Percentiles rank a stretch among this genome's conserved stretches.
These are phyloP conservation scores for Sanderia malayensis DNA, from an alignment of 30 jellyfish, hydroid and myxozoan genomes.

Conservation along the genomic window DNA sequence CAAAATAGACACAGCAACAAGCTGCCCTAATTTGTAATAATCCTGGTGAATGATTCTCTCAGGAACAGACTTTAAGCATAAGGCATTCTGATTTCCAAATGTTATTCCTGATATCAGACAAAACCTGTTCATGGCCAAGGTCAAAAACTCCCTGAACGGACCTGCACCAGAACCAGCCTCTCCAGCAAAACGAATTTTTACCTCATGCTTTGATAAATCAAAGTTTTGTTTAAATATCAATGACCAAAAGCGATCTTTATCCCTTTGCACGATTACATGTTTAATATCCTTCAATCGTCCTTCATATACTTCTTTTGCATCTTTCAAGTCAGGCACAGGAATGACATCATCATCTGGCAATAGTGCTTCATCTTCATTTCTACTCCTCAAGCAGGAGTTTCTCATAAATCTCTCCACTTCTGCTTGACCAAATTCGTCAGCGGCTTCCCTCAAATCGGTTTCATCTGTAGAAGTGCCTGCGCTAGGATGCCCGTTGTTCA, in stretches of 20 bases:
- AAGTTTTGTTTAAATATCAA: neutral
- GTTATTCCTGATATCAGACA: neutral
- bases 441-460: neutral
- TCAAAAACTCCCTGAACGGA: neutral
- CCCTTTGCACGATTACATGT: slow-evolving; percentile 1
- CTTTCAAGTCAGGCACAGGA: neutral
- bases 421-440: neutral
- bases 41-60: neutral
- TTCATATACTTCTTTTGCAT: neutral
- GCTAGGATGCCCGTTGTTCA: neutral
- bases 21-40: neutral
- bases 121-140: neutral
- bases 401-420: slow-evolving; percentile 1
- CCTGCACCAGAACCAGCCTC: slow-evolving; percentile 1
- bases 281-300: neutral
- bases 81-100: neutral
- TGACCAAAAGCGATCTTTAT: neutral
- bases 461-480: neutral
- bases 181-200: neutral
- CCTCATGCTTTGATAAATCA: neutral
- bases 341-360: neutral
- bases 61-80: neutral
- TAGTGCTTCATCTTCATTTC: too few species aligned
- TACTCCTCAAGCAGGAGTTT: too few species aligned
- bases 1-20: neutral